These are phyloP conservation scores for Sesia bembeciformis DNA, from an alignment of 2,888 invertebrate genomes.

Conservation along the genomic window DNA sequence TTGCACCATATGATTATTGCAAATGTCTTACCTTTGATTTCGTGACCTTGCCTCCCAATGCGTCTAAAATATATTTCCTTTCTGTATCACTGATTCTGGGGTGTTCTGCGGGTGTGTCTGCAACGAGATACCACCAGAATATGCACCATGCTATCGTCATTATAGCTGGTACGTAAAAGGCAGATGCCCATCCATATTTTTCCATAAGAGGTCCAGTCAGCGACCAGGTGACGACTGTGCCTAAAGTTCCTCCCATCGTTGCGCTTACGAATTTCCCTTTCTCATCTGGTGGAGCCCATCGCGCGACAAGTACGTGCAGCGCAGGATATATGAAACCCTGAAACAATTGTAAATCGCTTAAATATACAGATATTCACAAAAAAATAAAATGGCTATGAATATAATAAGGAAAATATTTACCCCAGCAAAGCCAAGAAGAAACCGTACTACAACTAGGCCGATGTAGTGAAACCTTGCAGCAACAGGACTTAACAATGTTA, in stretches of 20 bases:
- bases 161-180: constrained; percentile 77
- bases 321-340: constrained; percentile 78
- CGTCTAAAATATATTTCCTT: constrained; percentile 75
- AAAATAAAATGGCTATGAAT: neutral
- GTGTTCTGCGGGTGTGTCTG: constrained; percentile 78
- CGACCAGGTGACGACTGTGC: constrained; percentile 81
- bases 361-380: neutral
- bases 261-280: constrained; percentile 82
- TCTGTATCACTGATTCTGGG: constrained; percentile 77
- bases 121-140: constrained; percentile 77
- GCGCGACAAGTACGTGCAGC: constrained; percentile 78
- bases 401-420: constrained; percentile 49
- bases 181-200: constrained; percentile 77
- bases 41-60: constrained; percentile 72
- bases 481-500: constrained; percentile 76
- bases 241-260: constrained; percentile 82
- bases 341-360: constrained; percentile 10
- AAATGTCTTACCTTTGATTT: constrained; percentile 66
- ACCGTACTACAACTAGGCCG: constrained; percentile 71
- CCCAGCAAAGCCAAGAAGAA: constrained; percentile 76
- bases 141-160: constrained; percentile 70
- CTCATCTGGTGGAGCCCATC: constrained; percentile 84
- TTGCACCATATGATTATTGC: constrained; percentile 1
- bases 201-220: constrained; percentile 78
- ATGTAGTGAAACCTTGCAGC: constrained; percentile 73